Evolutionary conservation across 2,888 invertebrate species (phyloP), one percentile per base, ranked within the genome.

Genomic region (Augochlorella aurata): DNA sequence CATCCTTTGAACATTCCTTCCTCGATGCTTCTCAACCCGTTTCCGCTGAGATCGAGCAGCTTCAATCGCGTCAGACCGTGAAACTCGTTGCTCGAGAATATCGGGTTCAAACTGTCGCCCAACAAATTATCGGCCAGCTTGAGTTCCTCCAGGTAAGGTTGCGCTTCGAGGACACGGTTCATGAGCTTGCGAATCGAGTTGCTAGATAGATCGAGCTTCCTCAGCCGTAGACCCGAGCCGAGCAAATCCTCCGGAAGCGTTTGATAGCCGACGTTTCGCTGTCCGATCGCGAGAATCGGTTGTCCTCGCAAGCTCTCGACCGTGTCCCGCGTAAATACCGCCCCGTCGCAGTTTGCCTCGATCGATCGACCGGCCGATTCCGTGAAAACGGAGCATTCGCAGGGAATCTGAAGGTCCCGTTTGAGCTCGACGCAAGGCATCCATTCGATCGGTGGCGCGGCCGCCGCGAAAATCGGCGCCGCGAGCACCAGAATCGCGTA

Each of bases 21-120:
- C 91, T 98, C 98, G 74, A 98, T 95, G 0, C 97, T 97, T 90
- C 97, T 95, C 74, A 98, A 96, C 81, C 95, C 95, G 91, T 98
- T 98, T 12, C 96, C 96, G 74, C 97, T 96, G 65, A 98, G 94
- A 92, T 98, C 97, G 77, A 98, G 93, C 54, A 97, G 94, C 90
- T 96, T 95, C 75, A 98, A 94, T 81, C 96, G 95, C 5, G 95
- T 95, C 82, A 98, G 94, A 21, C 96, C 96, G 88, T 97, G 97
- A 82, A 98, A 96, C 93, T 98, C 98, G 49, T 96, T 96, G 63
- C 97, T 97, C 29, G 97, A 97, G 93, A 98, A 98, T 87, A 98
- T 97, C 0, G 98, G 98, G 94, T 98, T 98, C 47, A 98, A 94
- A 89, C 97, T 97, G 92, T 98, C 98, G 0, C 98, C 98, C 47